Conservation (phyloP, 2,113 vertebrate species). For the Haliaeetus leucogaster region DNA sequence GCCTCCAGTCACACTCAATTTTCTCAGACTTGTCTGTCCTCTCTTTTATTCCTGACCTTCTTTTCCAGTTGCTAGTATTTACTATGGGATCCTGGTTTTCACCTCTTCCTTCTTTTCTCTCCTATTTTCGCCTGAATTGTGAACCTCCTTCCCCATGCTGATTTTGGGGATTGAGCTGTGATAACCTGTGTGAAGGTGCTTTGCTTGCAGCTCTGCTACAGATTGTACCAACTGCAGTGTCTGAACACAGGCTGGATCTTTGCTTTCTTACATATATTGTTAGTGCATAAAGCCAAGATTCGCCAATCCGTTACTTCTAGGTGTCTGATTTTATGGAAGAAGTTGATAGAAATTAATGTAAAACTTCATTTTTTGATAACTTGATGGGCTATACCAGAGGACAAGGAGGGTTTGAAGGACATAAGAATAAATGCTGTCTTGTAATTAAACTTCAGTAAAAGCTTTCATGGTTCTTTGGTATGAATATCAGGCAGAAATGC, state of each 20-base stretch:
- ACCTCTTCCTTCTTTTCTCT: neutral
- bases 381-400: neutral
- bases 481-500: neutral
- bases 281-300: neutral
- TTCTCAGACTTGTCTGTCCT: neutral
- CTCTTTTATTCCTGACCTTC: neutral
- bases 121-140: neutral
- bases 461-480: neutral
- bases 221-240: neutral
- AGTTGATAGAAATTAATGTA: neutral
- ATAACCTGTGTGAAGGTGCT: neutral
- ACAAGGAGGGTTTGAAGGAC: neutral
- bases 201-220: neutral
- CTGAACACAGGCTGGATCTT: neutral
- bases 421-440: neutral
- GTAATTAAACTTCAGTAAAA: neutral
- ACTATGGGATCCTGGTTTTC: neutral
- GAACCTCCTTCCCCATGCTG: neutral
- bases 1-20: neutral
- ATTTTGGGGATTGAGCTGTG: neutral
- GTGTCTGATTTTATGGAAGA: neutral
- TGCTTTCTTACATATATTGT: rapidly evolving
- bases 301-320: neutral
- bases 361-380: neutral
- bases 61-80: neutral